Conservation (phyloP, 30 jellyfish, hydroid and myxozoan genomes). For the Turritopsis rubra region DNA sequence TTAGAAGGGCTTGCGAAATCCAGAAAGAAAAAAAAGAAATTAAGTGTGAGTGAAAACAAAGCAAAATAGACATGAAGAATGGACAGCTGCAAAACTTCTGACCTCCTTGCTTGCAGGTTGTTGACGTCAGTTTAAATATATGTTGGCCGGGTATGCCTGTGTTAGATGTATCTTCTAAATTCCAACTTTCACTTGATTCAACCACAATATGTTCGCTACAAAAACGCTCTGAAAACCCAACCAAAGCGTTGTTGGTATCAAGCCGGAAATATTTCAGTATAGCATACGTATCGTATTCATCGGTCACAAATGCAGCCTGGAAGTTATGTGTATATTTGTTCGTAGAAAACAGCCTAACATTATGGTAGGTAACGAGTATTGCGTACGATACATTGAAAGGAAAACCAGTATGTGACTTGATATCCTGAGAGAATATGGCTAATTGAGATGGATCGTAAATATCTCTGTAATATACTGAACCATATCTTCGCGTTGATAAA, state of each 20-base stretch:
- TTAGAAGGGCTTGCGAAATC: too few species aligned
- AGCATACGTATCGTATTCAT: neutral
- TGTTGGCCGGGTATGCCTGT: neutral
- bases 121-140: neutral
- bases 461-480: conserved; percentile 4
- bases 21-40: too few species aligned
- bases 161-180: neutral
- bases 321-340: neutral
- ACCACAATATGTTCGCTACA: neutral
- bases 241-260: conserved; percentile 1
- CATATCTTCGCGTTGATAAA: neutral
- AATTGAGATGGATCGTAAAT: neutral
- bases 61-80: too few species aligned
- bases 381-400: neutral
- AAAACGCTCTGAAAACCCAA: conserved; percentile 12
- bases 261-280: neutral
- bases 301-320: conserved; percentile 5
- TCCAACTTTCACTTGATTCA: neutral
- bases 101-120: neutral
- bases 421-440: neutral
- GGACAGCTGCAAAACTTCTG: too few species aligned
- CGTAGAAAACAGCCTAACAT: neutral
- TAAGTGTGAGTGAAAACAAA: too few species aligned
- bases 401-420: neutral
- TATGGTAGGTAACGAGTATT: neutral